Percentiles rank a stretch among this genome's conserved stretches.
Evolutionary conservation across 2,797 vertebrate species (phyloP).

Genomic region (Meriones psammophilus): DNA sequence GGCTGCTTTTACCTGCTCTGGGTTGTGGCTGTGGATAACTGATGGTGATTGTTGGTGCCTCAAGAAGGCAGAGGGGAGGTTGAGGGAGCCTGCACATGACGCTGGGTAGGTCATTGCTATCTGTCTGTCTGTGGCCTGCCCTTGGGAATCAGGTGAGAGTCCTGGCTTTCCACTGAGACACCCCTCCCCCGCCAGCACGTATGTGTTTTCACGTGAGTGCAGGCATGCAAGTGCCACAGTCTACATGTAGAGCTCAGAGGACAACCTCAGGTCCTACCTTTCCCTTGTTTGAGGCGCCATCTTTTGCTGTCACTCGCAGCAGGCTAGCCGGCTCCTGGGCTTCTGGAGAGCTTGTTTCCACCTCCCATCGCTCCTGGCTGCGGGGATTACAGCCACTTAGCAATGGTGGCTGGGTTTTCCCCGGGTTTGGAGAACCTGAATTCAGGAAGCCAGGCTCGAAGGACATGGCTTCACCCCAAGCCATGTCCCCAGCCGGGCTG

Average conservation of each 20-base stretch:
- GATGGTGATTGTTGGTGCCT: rapidly evolving
- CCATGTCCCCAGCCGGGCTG: neutral
- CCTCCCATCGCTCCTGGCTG: no score
- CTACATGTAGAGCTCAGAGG: neutral
- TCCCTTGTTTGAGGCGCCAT: neutral
- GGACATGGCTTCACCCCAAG: neutral
- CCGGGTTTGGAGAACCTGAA: neutral
- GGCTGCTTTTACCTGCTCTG: neutral
- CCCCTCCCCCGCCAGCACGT: no score
- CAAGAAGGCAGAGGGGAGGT: neutral
- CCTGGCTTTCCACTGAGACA: neutral
- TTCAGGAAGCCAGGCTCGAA: neutral
- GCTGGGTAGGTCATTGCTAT: neutral
- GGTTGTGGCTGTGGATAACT: rapidly evolving
- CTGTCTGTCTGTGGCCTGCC: neutral
- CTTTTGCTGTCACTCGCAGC: neutral
- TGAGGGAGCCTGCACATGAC: rapidly evolving
- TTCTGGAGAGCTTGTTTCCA: no score
- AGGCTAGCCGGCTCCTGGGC: neutral
- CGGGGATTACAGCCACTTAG: neutral
- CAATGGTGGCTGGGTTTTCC: neutral
- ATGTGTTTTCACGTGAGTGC: neutral
- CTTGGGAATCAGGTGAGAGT: neutral
- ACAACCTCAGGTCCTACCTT: neutral
- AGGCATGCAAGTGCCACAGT: neutral